Evolutionary conservation across 2,113 vertebrate species (phyloP), one percentile per base, ranked within the genome.

Genomic region (Odocoileus hemionus): DNA sequence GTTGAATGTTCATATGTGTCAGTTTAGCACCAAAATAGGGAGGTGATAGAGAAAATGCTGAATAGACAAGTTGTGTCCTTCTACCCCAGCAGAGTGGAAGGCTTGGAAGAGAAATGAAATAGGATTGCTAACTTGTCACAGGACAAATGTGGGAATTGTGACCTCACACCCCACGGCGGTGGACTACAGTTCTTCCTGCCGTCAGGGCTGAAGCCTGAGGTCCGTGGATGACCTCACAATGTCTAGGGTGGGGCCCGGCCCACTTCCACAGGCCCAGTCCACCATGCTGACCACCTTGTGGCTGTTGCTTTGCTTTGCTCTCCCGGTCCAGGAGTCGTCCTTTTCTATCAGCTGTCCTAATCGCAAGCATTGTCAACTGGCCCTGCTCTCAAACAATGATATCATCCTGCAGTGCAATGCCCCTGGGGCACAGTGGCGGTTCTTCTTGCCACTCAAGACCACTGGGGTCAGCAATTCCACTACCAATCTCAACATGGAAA

Each of bases 201-300:
- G 43, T 25, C 7, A 10, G 36, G 33, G 28, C 55, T 50, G 45
- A 90, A 16, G n/a, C 30, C n/a, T 76, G 94, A 79, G 52, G 16
- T 55, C 88, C 78, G 39, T 30, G 79, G 21, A 84, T 90, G 96
- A 96, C 76, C 64, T 97, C 97, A 98, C 88, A 96, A 86, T 83
- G 85, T 7, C 64, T 33, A 17, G 39, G 11, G 58, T 85, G 92
- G 64, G 33, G 67, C 80, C 45, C 0, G 0, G 58, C 25, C 76
- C 26, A 2, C 36, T 3, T 45, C 90, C 67, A 33, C 43, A 30
- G 74, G 1, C 39, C 30, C 74, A 90, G 95, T 88, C 58, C 90
- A 78, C 74, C 92, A 97, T 97, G 97, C 7, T 86, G 26, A 17
- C 76, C 61, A 14, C 25, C 88, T 30, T 76, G 43, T 88, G 95